Conservation (phyloP, 2,888 invertebrate genomes). For the Xestia rhomboidea region DNA sequence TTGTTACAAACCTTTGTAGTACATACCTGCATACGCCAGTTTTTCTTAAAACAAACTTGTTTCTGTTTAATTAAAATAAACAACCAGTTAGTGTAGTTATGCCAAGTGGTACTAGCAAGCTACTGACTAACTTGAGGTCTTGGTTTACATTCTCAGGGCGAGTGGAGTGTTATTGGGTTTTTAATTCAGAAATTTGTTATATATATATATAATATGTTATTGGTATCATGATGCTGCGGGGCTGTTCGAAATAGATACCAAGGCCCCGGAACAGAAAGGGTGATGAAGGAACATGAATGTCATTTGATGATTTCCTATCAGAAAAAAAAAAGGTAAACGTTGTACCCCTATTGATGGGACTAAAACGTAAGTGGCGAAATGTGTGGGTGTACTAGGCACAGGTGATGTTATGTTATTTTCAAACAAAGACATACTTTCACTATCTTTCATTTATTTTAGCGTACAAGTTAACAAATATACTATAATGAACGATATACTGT, state of each 20-base stretch:
- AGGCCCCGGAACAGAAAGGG: no score
- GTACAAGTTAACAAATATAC: neutral
- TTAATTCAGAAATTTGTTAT: no score
- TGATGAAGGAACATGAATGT: no score
- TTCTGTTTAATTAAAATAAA: constrained; percentile 23
- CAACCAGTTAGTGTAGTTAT: neutral
- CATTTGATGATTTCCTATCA: no score
- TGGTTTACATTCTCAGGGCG: neutral
- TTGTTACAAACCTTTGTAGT: constrained; percentile 25
- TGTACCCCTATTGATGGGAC: no score
- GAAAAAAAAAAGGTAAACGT: no score
- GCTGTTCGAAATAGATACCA: no score
- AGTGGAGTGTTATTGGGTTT: no score
- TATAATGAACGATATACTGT: neutral
- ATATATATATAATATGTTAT: no score
- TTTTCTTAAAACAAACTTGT: constrained; percentile 5
- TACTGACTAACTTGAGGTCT: neutral
- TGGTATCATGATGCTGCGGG: no score
- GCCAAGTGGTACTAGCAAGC: neutral
- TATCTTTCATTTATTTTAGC: neutral
- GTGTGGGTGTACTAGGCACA: neutral
- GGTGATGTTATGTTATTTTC: neutral
- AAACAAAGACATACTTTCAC: neutral
- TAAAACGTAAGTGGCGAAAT: neutral
- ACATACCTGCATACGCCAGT: constrained; percentile 1